Base-by-base conservation (phyloP, 1,140 invertebrate genomes). In the Cherax quadricarinatus region DNA sequence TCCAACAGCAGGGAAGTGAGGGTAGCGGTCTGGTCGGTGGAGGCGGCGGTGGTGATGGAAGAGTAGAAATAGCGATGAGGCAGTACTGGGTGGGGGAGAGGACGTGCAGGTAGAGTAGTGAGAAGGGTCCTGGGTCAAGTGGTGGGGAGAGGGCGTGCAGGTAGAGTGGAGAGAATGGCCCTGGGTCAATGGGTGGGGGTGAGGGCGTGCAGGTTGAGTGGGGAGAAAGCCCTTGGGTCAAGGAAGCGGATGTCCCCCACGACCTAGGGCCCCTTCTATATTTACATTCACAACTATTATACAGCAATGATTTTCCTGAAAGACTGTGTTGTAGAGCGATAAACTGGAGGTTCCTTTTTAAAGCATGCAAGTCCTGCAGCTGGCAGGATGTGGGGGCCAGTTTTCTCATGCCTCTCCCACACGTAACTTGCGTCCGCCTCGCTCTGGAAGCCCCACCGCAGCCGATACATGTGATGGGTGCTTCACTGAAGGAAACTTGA, bases 161-260 rank as follows among this genome's bases (percentile, higher is more conserved):
- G 6, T 6, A 24, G 24, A 5, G 84, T 51, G 16, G 84, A 41
- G 30, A 41, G 1, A 6, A 51, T 41, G 85, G 30, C 48, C n/a
- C 16, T 30, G 66, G 14, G 85, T 4, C 18, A n/a, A 14, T 73
- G 30, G 62, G 53, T 9, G 66, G 75, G 70, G 24, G 60, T 7
- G 48, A 66, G 21, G 51, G 48, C 12, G 24, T 75, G 70, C 18
- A 53, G 85, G 51, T n/a, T 9, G 60, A 30, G 73, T 53, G 48
- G 51, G 6, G 85, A 41, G 41, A 57, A 30, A 73, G 86, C 21
- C 53, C 86, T 16, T 78, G 86, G 86, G 86, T 87, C 86, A 79
- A 87, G 86, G 86, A 53, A 87, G 73, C 86, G 86, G 86, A 87
- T 79, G 86, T 53, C 70, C 66, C 53, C 49, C 53, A 41, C 57